Conservation (phyloP, 2,888 invertebrate species). For the Dicycla oo region DNA sequence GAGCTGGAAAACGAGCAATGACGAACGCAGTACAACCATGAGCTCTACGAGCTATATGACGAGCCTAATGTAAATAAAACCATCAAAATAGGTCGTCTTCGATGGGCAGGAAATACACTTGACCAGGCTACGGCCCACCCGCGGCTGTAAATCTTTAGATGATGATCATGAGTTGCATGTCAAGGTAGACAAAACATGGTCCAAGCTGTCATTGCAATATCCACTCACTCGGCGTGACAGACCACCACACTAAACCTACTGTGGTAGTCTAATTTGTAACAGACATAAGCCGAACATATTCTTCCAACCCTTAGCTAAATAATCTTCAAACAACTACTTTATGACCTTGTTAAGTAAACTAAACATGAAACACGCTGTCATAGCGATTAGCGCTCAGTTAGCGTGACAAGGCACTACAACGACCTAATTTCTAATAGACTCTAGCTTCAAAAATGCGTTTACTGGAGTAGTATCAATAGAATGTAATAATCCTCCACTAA, state of each 20-base stretch:
- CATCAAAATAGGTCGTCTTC: neutral
- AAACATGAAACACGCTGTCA: neutral
- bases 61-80: neutral
- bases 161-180: neutral
- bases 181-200: too few relatives aligned
- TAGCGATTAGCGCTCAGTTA: neutral
- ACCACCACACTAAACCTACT: conserved; percentile 29
- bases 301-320: neutral
- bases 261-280: conserved; percentile 56
- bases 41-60: neutral
- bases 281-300: conserved; percentile 7
- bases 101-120: neutral
- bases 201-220: too few relatives aligned
- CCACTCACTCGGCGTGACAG: neutral
- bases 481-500: neutral
- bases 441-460: too few relatives aligned
- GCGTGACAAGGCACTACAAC: conserved; percentile 21
- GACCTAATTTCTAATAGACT: too few relatives aligned
- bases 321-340: neutral
- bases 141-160: neutral
- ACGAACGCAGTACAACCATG: neutral
- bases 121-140: neutral
- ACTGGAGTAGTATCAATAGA: neutral
- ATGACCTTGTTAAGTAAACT: neutral
- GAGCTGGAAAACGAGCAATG: neutral